Evolutionary conservation across 2,888 invertebrate species (phyloP).

Genomic region (Neoaliturus tenellus): DNA sequence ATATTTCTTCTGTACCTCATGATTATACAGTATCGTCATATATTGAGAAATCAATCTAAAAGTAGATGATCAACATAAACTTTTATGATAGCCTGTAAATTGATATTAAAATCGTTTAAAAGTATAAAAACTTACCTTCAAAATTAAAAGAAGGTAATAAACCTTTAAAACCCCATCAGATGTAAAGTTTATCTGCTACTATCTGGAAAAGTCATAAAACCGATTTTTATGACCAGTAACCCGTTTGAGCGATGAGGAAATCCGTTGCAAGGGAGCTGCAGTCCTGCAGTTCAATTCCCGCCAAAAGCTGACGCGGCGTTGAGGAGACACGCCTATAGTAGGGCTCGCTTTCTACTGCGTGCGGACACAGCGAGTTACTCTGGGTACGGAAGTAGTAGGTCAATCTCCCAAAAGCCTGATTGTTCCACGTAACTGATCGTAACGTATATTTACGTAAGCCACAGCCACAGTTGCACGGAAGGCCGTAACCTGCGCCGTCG

Average conservation of each 20-base stretch:
- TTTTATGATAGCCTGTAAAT: too few relatives aligned
- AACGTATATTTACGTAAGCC: conserved; percentile 18
- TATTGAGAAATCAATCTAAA: too few relatives aligned
- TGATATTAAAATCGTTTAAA: too few relatives aligned
- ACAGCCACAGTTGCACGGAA: background rate
- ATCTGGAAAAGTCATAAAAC: too few relatives aligned
- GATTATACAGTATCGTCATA: too few relatives aligned
- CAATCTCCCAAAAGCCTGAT: conserved; percentile 2
- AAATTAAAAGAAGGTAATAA: too few relatives aligned
- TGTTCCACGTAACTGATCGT: background rate
- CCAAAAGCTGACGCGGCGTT: background rate
- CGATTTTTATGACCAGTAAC: too few relatives aligned
- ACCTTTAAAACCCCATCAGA: too few relatives aligned
- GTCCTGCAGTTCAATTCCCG: background rate
- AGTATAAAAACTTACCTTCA: too few relatives aligned
- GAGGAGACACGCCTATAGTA: background rate
- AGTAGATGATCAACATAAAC: too few relatives aligned
- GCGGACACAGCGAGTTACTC: background rate
- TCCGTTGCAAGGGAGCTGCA: background rate
- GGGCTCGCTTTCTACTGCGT: background rate
- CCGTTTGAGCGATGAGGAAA: background rate
- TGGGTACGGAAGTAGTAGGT: conserved; percentile 11
- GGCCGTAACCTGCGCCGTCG: background rate
- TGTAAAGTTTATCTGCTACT: too few relatives aligned
- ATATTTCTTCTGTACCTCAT: too few relatives aligned